Conservation (phyloP, 2,113 vertebrate genomes). For the Carollia perspicillata region DNA sequence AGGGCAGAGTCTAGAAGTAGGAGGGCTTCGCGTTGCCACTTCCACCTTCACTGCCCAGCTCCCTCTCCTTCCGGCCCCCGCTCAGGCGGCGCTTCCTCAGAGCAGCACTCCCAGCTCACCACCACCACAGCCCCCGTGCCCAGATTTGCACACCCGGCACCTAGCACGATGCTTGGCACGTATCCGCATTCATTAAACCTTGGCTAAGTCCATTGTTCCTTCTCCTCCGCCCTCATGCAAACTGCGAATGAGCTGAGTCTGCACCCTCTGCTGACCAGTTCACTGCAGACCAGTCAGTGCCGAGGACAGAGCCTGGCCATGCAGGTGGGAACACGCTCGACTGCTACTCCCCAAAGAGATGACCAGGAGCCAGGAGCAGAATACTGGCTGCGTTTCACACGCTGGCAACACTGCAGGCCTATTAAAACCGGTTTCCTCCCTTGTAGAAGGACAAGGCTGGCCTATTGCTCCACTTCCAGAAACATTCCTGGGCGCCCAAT, state of each 20-base stretch:
- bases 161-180: background rate
- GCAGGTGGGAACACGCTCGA: background rate
- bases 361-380: background rate
- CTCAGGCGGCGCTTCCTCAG: background rate
- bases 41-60: background rate
- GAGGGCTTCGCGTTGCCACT: background rate
- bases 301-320: background rate
- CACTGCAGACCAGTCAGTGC: background rate
- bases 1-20: background rate
- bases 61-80: background rate
- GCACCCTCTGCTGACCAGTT: background rate
- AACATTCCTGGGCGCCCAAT: background rate
- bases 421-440: background rate
- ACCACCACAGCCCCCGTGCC: background rate
- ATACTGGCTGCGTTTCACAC: background rate
- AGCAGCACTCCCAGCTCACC: background rate
- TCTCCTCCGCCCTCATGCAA: background rate
- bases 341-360: background rate
- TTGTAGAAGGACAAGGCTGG: background rate
- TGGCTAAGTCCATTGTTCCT: background rate
- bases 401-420: background rate
- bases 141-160: background rate
- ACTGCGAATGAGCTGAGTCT: background rate
- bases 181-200: background rate
- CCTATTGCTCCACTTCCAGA: background rate